A percentile compares a stretch with the other conserved stretches of the same genome.
phyloP scores from a whole-genome alignment of 2,113 vertebrate genomes.

The Sylvia atricapilla region DNA sequence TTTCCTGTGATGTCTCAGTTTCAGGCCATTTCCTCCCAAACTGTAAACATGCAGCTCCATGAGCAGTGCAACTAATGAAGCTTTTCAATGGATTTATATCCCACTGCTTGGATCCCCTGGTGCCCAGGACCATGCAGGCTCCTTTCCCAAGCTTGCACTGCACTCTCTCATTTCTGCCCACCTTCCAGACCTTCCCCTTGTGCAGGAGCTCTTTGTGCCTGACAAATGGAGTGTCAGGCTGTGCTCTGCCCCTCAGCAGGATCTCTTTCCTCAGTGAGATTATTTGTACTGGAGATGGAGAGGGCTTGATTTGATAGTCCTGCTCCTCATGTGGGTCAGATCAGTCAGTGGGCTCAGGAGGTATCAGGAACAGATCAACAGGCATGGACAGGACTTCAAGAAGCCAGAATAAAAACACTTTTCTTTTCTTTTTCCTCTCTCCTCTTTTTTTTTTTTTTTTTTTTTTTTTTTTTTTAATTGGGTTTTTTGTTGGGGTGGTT shows the following conservation, averaged over 20 bases:
- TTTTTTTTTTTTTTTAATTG: not conserved
- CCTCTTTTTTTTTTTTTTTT: not conserved
- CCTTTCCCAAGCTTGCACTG: not conserved
- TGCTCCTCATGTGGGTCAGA: accelerated
- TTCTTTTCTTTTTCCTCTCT: not conserved
- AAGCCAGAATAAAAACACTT: not conserved
- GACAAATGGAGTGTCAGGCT: not conserved
- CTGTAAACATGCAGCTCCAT: slow-evolving; percentile 1
- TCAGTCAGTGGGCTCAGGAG: not conserved
- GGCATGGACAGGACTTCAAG: not conserved
- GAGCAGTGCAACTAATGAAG: not conserved
- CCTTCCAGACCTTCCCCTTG: accelerated
- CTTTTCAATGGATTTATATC: not conserved
- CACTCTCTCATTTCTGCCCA: not conserved
- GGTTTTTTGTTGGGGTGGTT: no score
- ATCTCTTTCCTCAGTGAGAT: not conserved
- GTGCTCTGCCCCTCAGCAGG: not conserved
- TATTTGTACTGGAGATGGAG: not conserved
- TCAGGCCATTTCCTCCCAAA: slow-evolving; percentile 12
- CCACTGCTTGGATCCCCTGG: not conserved
- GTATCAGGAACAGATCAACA: not conserved
- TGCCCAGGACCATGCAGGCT: not conserved
- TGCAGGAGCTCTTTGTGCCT: not conserved
- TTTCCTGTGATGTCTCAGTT: not conserved
- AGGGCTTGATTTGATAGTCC: not conserved